These are phyloP conservation scores for Chaetops frenatus DNA, from an alignment of 2,113 vertebrate genomes.

Conservation along the genomic window DNA sequence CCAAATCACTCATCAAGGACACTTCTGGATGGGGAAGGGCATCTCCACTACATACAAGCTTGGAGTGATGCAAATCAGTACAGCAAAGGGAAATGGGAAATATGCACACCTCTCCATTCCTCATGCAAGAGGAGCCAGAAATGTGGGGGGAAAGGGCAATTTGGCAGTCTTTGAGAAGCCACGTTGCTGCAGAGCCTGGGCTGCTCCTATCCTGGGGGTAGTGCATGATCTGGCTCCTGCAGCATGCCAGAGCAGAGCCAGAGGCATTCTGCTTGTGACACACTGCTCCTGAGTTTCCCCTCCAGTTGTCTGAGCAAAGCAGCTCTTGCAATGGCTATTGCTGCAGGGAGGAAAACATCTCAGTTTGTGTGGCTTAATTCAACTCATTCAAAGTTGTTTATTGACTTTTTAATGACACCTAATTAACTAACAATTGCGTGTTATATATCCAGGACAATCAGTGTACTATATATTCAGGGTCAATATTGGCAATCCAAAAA, in stretches of 20 bases:
- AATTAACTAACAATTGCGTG: neutral
- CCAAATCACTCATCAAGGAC: neutral
- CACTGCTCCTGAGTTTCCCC: neutral
- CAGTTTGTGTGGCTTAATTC: neutral
- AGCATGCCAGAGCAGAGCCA: neutral
- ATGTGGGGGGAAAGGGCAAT: neutral
- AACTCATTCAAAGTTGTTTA: neutral
- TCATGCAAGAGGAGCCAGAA: neutral
- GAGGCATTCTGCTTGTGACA: neutral
- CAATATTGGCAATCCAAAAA: neutral
- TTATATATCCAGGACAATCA: neutral
- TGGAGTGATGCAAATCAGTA: neutral
- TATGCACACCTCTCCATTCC: accelerated
- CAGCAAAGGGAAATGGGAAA: neutral
- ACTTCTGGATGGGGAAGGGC: neutral
- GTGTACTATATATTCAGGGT: neutral
- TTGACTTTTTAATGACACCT: neutral
- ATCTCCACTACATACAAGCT: neutral
- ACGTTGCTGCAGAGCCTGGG: neutral
- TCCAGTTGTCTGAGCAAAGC: neutral
- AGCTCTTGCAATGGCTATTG: neutral
- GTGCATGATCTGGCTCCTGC: neutral
- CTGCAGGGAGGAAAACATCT: neutral
- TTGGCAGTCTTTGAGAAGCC: neutral
- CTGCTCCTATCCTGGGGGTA: neutral